phyloP scores from a whole-genome alignment of 2,113 vertebrate species.

The Steatornis caripensis region DNA sequence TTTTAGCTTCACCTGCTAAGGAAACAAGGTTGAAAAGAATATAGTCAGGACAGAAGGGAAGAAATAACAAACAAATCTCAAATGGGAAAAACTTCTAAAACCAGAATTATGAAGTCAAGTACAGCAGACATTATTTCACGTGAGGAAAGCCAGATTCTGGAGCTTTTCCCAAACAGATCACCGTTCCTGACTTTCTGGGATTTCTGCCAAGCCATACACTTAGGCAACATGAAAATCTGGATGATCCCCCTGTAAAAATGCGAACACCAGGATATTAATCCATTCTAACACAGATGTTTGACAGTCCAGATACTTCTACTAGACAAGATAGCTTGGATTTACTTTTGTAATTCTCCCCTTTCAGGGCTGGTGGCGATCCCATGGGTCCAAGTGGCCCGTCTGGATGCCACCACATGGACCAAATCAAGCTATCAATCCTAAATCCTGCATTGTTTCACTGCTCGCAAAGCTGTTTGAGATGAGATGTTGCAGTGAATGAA shows the following conservation, averaged over 20 bases:
- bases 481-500: rapidly evolving
- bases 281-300: background rate
- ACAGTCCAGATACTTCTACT: background rate
- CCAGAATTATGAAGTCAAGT: background rate
- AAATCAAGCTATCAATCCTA: background rate
- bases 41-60: background rate
- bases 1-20: background rate
- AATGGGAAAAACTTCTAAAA: background rate
- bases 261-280: background rate
- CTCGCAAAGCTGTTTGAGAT: background rate
- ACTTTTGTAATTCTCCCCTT: background rate
- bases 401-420: background rate
- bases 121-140: background rate
- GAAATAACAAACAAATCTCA: background rate
- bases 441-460: background rate
- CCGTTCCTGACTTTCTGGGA: conserved; percentile 8
- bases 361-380: background rate
- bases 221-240: conserved; percentile 9
- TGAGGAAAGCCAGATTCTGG: background rate
- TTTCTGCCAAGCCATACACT: background rate
- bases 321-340: background rate
- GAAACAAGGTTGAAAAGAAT: background rate
- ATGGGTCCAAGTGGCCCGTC: background rate
- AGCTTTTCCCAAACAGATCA: background rate
- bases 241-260: background rate